These are phyloP conservation scores for Thunnus albacares DNA, from an alignment of 2,797 vertebrate genomes.

Conservation along the genomic window DNA sequence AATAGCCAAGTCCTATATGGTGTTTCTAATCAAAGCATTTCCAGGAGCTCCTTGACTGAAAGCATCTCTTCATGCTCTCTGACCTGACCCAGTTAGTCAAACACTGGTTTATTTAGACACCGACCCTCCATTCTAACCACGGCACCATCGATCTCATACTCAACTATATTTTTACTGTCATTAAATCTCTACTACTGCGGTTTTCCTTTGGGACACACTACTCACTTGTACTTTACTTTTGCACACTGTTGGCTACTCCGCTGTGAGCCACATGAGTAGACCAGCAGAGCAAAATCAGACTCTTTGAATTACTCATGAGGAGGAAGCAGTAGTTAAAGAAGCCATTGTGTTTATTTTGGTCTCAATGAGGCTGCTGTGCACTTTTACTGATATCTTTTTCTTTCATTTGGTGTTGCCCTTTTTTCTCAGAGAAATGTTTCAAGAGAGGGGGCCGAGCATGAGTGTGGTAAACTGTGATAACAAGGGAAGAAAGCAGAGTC, in stretches of 20 bases:
- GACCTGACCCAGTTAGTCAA: conserved; percentile 76
- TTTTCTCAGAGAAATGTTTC: conserved; percentile 35
- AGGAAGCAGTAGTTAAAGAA: conserved; percentile 61
- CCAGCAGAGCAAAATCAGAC: conserved; percentile 47
- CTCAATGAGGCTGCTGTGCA: conserved; percentile 65
- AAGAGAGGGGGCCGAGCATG: conserved; percentile 4
- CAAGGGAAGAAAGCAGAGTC: conserved; percentile 37
- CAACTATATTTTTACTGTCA: conserved; percentile 52
- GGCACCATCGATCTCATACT: conserved; percentile 24
- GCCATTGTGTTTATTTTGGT: conserved; percentile 70
- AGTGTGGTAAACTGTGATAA: conserved; percentile 39
- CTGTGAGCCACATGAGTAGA: conserved; percentile 37
- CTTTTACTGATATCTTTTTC: conserved; percentile 30
- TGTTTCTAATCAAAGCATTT: conserved; percentile 15
- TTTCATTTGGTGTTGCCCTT: conserved; percentile 15
- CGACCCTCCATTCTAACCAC: conserved; percentile 14
- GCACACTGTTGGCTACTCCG: neutral
- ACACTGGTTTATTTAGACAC: conserved; percentile 75
- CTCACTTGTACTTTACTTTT: conserved; percentile 33
- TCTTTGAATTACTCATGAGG: conserved; percentile 66
- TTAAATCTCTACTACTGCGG: conserved; percentile 32
- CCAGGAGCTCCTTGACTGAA: conserved; percentile 51
- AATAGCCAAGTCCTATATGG: conserved; percentile 1
- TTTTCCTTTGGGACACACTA: conserved; percentile 37
- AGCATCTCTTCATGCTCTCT: conserved; percentile 60